A percentile compares a stretch with the other conserved stretches of the same genome.
These are phyloP conservation scores for Helicoverpa zea DNA, from an alignment of 1,140 invertebrate species.

Conservation along the genomic window DNA sequence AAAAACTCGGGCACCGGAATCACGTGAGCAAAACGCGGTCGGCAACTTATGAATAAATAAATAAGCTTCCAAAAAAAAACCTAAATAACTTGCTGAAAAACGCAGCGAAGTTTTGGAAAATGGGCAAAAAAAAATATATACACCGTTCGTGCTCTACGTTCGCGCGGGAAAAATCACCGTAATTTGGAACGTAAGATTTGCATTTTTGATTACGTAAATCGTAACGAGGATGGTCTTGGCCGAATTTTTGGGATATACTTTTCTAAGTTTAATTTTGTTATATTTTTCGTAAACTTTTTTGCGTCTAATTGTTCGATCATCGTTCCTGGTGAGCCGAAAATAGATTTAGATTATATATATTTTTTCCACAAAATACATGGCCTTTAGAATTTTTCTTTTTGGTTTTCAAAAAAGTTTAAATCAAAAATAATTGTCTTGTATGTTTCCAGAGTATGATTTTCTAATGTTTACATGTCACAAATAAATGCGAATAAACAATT, in stretches of 20 bases:
- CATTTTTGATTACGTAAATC: constrained; percentile 77
- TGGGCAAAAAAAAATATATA: constrained; percentile 16
- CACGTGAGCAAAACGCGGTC: constrained; percentile 12
- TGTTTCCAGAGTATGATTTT: too few species aligned
- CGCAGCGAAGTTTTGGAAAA: constrained; percentile 32
- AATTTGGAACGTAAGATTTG: constrained; percentile 66
- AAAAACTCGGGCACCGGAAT: neutral
- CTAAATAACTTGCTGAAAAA: constrained; percentile 40
- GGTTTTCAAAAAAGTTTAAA: too few species aligned
- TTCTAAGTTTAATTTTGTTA: constrained; percentile 1
- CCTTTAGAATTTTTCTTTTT: too few species aligned
- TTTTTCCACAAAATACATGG: too few species aligned
- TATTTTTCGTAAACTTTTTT: constrained; percentile 14
- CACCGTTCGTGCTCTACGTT: constrained; percentile 9
- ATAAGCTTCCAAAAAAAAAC: constrained; percentile 46
- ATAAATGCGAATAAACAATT: too few species aligned
- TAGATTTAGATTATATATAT: too few species aligned
- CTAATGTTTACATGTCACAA: too few species aligned
- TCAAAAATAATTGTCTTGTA: too few species aligned
- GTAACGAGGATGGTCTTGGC: constrained; percentile 54
- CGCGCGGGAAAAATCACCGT: constrained; percentile 62
- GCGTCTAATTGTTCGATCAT: neutral
- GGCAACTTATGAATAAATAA: constrained; percentile 47
- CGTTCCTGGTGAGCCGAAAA: neutral
- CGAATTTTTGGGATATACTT: constrained; percentile 18